Evolutionary conservation across 2,888 invertebrate genomes (phyloP), one percentile per base, ranked within the genome.

Genomic region (Tigriopus californicus): DNA sequence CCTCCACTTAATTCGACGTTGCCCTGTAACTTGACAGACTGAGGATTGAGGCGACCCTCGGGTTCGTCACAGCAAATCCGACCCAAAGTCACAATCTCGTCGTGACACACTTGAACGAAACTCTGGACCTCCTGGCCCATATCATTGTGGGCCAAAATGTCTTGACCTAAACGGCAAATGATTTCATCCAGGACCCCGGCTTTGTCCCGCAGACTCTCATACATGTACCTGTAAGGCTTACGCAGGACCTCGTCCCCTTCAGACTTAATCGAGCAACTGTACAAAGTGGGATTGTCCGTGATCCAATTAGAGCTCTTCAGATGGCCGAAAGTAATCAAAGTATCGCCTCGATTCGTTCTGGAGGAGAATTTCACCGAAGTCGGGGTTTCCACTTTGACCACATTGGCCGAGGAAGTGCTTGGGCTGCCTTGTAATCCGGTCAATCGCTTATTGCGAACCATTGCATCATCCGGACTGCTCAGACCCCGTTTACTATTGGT

Each of bases 41-140:
- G 78, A 1, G 78, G 71, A 69, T 85, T 83, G 25, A 87, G 73
- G 62, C 80, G 78, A 0, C 81, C 81, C 63, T 81, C 79, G 1
- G 63, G 61, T 61, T 80, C 79, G 65, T 87, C 85, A 65, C 83
- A 83, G 64, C 80, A 79, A 63, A 90, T 77, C 54, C 84, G 78
- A 13, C 91, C 91, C 58, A 79, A 79, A 10, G 76, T 75, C 40
- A 71, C 69, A 22, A 76, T 71, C 12, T 67, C 64, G 61, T 73
- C 73, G 71, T 77, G 69, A 10, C 62, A 51, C 46, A 56, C 51
- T 48, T 33, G 48, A 25, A 46, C 24, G 6, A 15, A n/a, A 55
- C 48, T 41, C 12, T n/a, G 25, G 8, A 18, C 13, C 4, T 24
- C 40, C 41, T 58, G 44, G 5, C 44, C 56, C 22, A 22, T 4